Evolutionary conservation across 2,113 vertebrate species (phyloP).

Genomic region (Nesogale talazaci): DNA sequence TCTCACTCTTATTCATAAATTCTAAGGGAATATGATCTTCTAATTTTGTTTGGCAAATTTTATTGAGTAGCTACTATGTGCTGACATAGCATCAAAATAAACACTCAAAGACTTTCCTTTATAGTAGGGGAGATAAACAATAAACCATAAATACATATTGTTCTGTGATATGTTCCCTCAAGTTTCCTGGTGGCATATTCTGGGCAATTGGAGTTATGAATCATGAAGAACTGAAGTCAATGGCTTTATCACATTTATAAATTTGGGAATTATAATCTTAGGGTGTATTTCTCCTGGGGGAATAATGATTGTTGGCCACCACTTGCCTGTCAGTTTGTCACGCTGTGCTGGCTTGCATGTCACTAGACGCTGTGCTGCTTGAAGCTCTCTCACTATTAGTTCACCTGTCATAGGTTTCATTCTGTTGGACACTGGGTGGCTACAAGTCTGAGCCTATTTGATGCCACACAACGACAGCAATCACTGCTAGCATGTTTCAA

Average conservation of each 20-base stretch:
- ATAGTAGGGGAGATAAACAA: neutral
- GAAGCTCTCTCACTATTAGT: no score
- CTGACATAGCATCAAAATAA: neutral
- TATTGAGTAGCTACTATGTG: neutral
- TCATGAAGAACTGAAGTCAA: no score
- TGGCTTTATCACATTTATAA: neutral
- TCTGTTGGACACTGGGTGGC: no score
- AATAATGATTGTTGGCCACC: neutral
- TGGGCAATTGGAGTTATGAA: no score
- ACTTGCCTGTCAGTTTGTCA: no score
- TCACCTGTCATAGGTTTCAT: no score
- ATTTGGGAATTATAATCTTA: neutral
- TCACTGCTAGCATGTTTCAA: neutral
- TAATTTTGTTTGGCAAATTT: neutral
- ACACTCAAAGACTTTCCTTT: neutral
- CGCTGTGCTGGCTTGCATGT: no score
- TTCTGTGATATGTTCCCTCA: neutral
- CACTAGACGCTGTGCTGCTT: no score
- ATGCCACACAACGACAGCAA: no score
- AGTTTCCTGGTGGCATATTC: neutral
- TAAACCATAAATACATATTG: neutral
- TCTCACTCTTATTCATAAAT: neutral
- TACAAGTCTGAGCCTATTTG: no score
- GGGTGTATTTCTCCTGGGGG: neutral
- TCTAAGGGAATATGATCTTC: neutral